phyloP scores from a whole-genome alignment of 2,113 vertebrate species.

The Diglossa brunneiventris region DNA sequence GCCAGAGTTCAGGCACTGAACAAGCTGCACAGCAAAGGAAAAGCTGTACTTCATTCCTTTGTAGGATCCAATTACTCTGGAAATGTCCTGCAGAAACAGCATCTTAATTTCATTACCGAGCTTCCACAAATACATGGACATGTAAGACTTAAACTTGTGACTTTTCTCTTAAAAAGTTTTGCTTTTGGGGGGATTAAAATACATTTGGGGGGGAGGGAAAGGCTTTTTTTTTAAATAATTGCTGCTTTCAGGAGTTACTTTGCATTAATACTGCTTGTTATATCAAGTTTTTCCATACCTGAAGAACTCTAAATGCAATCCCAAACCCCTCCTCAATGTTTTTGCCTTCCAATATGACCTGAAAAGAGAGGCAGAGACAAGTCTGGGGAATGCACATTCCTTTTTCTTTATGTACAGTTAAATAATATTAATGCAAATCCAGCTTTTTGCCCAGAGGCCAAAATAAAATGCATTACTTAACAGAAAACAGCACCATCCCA shows the following conservation, averaged over 20 bases:
- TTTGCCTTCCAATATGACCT: constrained; percentile 98
- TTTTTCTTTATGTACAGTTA: neutral
- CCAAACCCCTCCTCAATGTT: constrained; percentile 98
- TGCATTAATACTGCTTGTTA: neutral
- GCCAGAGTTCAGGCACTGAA: neutral
- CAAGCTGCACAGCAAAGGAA: neutral
- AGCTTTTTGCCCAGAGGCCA: neutral
- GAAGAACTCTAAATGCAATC: constrained; percentile 94
- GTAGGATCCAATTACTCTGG: neutral
- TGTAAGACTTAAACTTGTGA: neutral
- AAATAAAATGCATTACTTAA: neutral
- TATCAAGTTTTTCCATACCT: constrained; percentile 76
- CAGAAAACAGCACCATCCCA: neutral
- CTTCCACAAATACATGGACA: neutral
- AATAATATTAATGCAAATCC: neutral
- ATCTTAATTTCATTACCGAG: neutral
- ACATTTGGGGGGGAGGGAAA: fast-evolving
- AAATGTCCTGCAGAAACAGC: neutral
- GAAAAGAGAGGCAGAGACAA: neutral
- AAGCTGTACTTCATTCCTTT: neutral
- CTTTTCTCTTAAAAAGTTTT: neutral
- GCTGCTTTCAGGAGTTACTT: neutral
- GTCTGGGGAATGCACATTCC: neutral
- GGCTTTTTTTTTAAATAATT: neutral
- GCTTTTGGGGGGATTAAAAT: neutral